Conservation (phyloP, 2,113 vertebrate species). For the Glaucidium brasilianum region DNA sequence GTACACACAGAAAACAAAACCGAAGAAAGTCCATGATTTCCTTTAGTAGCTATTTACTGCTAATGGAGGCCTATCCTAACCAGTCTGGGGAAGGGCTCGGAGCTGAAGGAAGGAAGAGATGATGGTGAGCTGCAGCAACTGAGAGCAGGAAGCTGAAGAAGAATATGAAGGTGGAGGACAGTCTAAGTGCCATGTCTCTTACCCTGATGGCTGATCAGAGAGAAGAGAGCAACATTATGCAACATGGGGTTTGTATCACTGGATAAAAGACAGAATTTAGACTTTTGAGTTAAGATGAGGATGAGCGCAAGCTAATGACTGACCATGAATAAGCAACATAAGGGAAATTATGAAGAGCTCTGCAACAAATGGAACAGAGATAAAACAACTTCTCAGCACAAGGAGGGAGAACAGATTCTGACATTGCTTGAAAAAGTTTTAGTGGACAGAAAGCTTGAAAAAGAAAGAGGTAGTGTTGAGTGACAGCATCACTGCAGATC, state of each 20-base stretch:
- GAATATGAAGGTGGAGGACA: neutral
- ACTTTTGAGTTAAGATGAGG: neutral
- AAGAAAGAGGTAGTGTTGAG: neutral
- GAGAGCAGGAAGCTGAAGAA: neutral
- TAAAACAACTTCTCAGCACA: neutral
- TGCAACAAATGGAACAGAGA: neutral
- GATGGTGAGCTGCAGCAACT: neutral
- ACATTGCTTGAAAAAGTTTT: neutral
- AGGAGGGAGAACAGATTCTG: neutral
- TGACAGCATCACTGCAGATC: neutral
- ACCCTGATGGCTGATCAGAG: neutral
- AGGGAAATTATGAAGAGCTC: neutral
- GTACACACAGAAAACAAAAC: neutral
- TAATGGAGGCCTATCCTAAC: neutral
- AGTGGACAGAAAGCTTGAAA: neutral
- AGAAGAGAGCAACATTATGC: neutral
- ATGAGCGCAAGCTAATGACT: neutral
- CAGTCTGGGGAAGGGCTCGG: neutral
- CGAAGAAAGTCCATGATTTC: neutral
- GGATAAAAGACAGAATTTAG: neutral
- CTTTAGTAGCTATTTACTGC: neutral
- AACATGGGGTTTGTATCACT: accelerated
- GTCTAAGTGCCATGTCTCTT: accelerated
- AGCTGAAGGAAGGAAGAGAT: neutral
- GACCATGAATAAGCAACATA: neutral